Evolutionary conservation across 2,113 vertebrate species (phyloP).

Genomic region (Tautogolabrus adspersus): DNA sequence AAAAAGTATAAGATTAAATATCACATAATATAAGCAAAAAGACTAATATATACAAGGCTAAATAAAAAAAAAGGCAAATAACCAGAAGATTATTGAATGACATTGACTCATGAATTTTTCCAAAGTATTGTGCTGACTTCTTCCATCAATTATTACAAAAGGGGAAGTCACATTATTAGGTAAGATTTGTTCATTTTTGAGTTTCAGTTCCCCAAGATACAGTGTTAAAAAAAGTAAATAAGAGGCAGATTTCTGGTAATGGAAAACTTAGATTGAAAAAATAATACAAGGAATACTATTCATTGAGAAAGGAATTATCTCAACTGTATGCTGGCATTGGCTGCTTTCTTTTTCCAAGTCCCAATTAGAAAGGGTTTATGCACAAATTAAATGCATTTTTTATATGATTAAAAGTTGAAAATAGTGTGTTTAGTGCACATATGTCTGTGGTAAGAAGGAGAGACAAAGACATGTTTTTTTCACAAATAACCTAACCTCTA

Average conservation of each 20-base stretch:
- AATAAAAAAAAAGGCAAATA: too few species aligned
- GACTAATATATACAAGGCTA: too few species aligned
- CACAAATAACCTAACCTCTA: background rate
- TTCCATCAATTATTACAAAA: background rate
- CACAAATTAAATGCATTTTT: background rate
- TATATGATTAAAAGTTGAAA: background rate
- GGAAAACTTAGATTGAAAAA: background rate
- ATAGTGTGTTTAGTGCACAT: background rate
- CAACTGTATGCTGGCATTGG: too few species aligned
- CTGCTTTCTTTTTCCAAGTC: background rate
- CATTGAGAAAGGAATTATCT: too few species aligned
- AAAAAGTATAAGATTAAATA: too few species aligned
- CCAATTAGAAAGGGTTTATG: background rate
- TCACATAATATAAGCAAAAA: too few species aligned
- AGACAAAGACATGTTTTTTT: background rate
- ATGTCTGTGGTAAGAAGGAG: background rate
- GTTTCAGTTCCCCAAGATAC: conserved; percentile 28
- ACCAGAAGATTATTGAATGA: too few species aligned
- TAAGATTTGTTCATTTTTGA: background rate
- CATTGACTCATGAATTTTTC: conserved; percentile 9
- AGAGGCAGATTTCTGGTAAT: background rate
- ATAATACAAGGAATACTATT: too few species aligned
- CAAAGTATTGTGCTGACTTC: background rate
- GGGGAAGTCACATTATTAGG: conserved; percentile 13
- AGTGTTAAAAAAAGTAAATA: background rate